These are phyloP conservation scores for Scolanthus callimorphus DNA, from an alignment of 92 coral and sea anemone species.

Conservation along the genomic window DNA sequence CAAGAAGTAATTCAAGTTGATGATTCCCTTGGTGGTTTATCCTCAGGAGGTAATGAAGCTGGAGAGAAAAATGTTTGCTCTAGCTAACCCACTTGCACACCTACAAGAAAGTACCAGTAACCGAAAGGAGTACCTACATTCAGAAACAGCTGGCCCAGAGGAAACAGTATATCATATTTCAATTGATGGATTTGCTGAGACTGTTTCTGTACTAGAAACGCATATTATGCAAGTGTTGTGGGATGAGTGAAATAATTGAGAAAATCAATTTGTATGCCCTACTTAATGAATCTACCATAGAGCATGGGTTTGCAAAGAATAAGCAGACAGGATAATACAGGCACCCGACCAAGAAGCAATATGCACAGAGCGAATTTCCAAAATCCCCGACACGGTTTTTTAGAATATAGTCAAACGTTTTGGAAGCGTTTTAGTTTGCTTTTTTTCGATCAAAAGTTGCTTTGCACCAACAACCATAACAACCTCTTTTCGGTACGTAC, in stretches of 20 bases:
- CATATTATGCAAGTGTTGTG: slow-evolving; percentile 18
- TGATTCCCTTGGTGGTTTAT: no score
- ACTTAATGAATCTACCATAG: slow-evolving; percentile 43
- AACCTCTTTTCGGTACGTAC: no score
- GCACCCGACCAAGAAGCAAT: slow-evolving; percentile 56
- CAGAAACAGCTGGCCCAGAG: slow-evolving; percentile 21
- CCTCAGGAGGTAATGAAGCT: no score
- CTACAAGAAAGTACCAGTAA: slow-evolving; percentile 12
- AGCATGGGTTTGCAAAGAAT: slow-evolving; percentile 52
- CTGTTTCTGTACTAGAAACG: slow-evolving; percentile 13
- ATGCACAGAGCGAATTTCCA: slow-evolving; percentile 22
- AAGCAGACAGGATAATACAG: slow-evolving; percentile 47
- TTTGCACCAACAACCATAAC: no score
- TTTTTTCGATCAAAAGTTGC: no score
- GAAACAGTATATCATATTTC: slow-evolving; percentile 23
- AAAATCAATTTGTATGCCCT: slow-evolving; percentile 48
- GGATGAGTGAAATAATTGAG: not conserved
- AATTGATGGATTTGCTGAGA: slow-evolving; percentile 36
- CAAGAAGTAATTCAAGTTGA: no score
- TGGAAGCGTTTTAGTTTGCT: no score
- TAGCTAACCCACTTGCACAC: slow-evolving; percentile 28
- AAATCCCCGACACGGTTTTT: no score
- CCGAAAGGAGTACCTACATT: slow-evolving; percentile 10
- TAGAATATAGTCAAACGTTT: no score
- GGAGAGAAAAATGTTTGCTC: slow-evolving; percentile 16